Conservation (phyloP, 2,888 invertebrate genomes). For the Leuctra nigra region DNA sequence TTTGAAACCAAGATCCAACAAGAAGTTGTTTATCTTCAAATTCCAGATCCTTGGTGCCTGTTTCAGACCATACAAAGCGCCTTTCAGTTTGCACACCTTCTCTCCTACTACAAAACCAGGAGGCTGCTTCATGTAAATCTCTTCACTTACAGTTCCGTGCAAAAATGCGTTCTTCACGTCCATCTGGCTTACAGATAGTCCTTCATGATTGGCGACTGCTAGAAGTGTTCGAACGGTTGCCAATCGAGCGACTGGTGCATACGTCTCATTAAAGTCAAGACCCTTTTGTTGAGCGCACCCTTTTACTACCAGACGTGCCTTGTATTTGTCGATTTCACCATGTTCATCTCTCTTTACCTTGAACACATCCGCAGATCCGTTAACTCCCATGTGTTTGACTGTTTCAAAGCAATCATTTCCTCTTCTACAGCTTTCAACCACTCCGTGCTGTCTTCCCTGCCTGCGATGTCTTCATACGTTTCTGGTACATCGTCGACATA, state of each 20-base stretch:
- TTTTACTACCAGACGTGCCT: neutral
- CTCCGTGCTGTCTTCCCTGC: neutral
- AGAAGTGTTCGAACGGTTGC: slow-evolving; percentile 1
- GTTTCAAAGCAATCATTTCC: neutral
- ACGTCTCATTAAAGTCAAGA: slow-evolving; percentile 2
- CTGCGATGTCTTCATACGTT: neutral
- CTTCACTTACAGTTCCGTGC: slow-evolving; percentile 32
- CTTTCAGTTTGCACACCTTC: neutral
- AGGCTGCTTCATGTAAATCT: slow-evolving; percentile 31
- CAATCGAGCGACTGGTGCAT: slow-evolving; percentile 4
- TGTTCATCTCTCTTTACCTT: neutral
- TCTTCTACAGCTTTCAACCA: neutral
- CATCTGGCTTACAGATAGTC: slow-evolving; percentile 26
- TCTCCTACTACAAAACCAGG: neutral
- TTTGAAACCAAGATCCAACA: neutral
- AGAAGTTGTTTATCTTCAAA: neutral
- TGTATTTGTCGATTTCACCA: neutral
- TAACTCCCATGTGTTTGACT: slow-evolving; percentile 3
- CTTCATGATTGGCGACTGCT: neutral
- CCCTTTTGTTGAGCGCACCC: slow-evolving; percentile 1
- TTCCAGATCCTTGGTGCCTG: slow-evolving; percentile 11
- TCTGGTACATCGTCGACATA: neutral
- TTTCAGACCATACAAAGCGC: slow-evolving; percentile 4
- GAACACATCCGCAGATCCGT: neutral
- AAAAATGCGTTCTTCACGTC: slow-evolving; percentile 35